phyloP scores from a whole-genome alignment of 2,113 vertebrate species.

The Mesitornis unicolor region DNA sequence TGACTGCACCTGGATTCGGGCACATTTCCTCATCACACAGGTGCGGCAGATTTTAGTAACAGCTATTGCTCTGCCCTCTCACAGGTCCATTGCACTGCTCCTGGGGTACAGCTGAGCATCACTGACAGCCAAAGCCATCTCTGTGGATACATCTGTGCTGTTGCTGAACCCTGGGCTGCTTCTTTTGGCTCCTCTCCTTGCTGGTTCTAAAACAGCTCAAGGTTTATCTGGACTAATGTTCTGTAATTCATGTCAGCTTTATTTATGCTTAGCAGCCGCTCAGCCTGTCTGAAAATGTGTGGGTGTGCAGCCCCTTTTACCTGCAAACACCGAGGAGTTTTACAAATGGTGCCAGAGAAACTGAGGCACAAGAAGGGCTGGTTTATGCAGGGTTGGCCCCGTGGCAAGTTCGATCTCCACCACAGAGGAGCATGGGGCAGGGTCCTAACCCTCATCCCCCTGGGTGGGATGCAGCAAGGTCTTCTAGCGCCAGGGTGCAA shows the following conservation, averaged over 20 bases:
- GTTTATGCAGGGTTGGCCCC: not conserved
- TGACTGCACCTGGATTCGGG: not conserved
- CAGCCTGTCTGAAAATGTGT: not conserved
- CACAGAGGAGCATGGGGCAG: not conserved
- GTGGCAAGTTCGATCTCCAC: not conserved
- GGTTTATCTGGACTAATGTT: accelerated
- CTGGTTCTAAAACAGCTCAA: not conserved
- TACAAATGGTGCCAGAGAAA: not conserved
- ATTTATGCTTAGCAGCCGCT: accelerated
- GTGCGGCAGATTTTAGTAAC: not conserved
- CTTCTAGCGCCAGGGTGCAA: not conserved
- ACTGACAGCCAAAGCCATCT: not conserved
- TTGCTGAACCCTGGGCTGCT: not conserved
- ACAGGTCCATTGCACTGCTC: not conserved
- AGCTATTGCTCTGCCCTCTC: not conserved
- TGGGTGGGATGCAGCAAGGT: not conserved
- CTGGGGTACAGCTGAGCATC: not conserved
- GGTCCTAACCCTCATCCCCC: not conserved
- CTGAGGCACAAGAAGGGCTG: not conserved
- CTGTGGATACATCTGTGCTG: accelerated
- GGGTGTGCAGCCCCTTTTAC: not conserved
- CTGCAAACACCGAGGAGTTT: not conserved
- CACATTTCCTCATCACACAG: not conserved
- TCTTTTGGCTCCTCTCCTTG: not conserved
- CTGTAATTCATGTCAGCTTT: not conserved